A percentile compares a stretch with the other conserved stretches of the same genome.
Conservation (phyloP, 2,113 vertebrate species). For the Axis porcinus region DNA sequence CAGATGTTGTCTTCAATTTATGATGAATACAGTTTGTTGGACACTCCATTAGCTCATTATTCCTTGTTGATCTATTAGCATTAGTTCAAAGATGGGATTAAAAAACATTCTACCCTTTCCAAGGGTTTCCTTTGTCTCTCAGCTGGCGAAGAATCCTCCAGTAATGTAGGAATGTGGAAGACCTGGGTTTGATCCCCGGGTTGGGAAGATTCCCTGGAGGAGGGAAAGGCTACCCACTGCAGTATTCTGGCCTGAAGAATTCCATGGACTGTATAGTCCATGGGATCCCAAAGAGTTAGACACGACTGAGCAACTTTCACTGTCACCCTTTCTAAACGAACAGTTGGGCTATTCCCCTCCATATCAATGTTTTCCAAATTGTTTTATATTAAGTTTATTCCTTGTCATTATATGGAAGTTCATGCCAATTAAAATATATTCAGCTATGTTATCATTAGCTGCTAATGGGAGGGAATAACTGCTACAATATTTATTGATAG, state of each 20-base stretch:
- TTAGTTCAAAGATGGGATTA: neutral
- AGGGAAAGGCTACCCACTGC: neutral
- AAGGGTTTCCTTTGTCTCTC: neutral
- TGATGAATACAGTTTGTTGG: neutral
- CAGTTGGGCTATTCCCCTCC: neutral
- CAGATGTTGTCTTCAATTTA: neutral
- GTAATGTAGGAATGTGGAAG: neutral
- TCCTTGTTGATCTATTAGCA: neutral
- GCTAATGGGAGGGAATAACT: neutral
- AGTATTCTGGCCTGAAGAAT: neutral
- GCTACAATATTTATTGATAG: neutral
- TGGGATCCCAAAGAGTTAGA: neutral
- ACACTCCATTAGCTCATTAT: neutral
- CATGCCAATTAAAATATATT: neutral
- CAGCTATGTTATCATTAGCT: neutral
- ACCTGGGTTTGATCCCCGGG: fast-evolving
- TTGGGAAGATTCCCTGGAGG: neutral
- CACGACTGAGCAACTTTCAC: neutral
- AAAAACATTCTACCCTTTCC: neutral
- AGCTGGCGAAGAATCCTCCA: neutral
- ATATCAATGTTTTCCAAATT: neutral
- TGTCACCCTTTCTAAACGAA: neutral
- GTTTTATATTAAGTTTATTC: neutral
- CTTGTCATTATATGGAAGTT: neutral
- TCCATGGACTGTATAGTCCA: neutral